These are phyloP conservation scores for Ptychodera flava DNA, from an alignment of 35 echinoderm and acorn worm species.

Conservation along the genomic window DNA sequence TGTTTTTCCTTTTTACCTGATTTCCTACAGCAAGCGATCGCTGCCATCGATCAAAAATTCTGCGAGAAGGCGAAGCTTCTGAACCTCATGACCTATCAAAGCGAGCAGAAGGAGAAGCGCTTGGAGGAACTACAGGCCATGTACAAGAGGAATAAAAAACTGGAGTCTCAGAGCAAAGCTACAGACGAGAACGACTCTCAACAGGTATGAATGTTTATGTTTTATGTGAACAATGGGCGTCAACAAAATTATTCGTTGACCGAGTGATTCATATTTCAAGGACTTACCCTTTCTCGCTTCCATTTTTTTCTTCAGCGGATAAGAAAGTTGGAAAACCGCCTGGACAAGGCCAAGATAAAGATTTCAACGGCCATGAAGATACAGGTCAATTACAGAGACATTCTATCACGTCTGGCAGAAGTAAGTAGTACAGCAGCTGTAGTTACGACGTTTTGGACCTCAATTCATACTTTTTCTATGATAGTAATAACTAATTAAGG, in stretches of 20 bases:
- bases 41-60: conserved; percentile 81
- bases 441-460: neutral
- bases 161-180: conserved; percentile 37
- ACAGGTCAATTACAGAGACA: conserved; percentile 74
- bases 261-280: neutral
- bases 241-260: neutral
- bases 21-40: conserved; percentile 59
- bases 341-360: conserved; percentile 93
- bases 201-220: conserved; percentile 36
- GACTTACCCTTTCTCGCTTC: neutral
- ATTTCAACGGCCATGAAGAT: conserved; percentile 80
- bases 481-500: neutral
- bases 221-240: neutral
- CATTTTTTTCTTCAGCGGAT: conserved; percentile 34
- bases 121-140: conserved; percentile 51
- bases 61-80: conserved; percentile 87
- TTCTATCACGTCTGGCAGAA: conserved; percentile 76
- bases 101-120: conserved; percentile 42
- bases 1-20: too few relatives aligned
- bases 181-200: conserved; percentile 64
- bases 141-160: conserved; percentile 23
- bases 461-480: neutral
- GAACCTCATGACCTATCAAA: conserved; percentile 56
- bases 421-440: conserved; percentile 14
- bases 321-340: conserved; percentile 86